Base-by-base conservation (phyloP, 2,888 invertebrate genomes). In the Melieria omissa region DNA sequence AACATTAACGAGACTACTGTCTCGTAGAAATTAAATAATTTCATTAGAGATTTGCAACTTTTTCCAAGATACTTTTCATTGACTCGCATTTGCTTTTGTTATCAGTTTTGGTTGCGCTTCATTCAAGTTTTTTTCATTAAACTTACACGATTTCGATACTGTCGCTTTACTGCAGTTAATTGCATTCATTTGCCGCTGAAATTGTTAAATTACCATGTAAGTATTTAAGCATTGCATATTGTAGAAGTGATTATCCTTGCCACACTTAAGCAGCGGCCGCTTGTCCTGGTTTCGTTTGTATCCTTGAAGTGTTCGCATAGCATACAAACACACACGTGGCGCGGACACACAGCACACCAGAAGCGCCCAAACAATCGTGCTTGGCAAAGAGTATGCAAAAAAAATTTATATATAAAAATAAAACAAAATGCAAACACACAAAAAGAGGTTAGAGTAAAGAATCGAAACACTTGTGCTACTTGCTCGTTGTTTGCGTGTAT, bases 191-290 rank as follows among this genome's bases (percentile, higher is more conserved):
- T 45, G 16, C 14, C n/a, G 49, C 67, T 67, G 60, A 67, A 67
- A 67, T 61, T 52, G 67, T 61, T 67, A 67, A 67, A 67, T 67
- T 67, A 52, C 52, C 49, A 67, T 67, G 67, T 67, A 67, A 67
- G 60, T 49, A 14, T 29, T 29, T 29, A 29, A 29, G 29, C 44
- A 61, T 52, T 67, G 67, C 60, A 60, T 60, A 67, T 47, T 61
- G 61, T 52, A 44, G 12, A 49, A 61, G 41, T 49, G 67, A 61
- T 67, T 67, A 67, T 67, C 67, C 67, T 61, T 61, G 52, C 67
- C 67, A 67, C 67, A 67, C 60, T 60, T 67, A 52, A 16, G 42
- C 57, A 64, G 42, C 45, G 29, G 60, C 67, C 49, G 42, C 67
- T 52, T 61, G 67, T 67, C 10, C 67, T 61, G 67, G 67, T 67